Evolutionary conservation across 2,797 vertebrate species (phyloP), one percentile per base, ranked within the genome.

Genomic region (Moxostoma hubbsi): DNA sequence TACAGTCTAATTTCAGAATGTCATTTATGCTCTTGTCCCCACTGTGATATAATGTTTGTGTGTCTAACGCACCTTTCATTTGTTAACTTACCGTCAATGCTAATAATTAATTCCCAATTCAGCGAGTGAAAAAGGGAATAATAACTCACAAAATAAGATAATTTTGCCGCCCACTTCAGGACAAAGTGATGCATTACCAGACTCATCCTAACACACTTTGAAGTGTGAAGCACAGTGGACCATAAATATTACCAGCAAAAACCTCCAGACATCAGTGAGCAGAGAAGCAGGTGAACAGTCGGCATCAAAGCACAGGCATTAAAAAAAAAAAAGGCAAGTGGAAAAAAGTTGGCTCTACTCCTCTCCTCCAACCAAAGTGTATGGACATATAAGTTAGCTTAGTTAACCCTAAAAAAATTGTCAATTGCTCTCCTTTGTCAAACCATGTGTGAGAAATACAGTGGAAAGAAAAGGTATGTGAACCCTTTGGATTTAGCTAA

Each of bases 181-280:
- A 84, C 83, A 76, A 85, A 84, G 78, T 79, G 82, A 82, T 47
- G 49, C 55, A 65, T 65, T 80, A 65, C 51, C 77, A 75, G 43
- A 50, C 70, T 67, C 16, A 24, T 73, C 59, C 70, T 65, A 61
- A 69, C 10, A 72, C 51, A 24, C 76, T 88, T 84, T 88, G 72
- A 86, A 74, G 70, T 64, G 76, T 75, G 66, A 68, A 78, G 75
- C 76, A 57, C 72, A 53, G 46, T 66, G 81, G 73, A 79, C 79
- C 83, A 63, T 58, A 79, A 71, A 81, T 84, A 65, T 88, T 78
- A 73, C 58, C 73, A 66, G 43, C n/a, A 58, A 79, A 81, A 65
- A 82, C 63, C 68, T 63, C 63, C 57, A 69, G 67, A 86, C 78
- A 86, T 79, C 47, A 54, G 61, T 61, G 77, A 86, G 55, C 45